Percentiles rank a stretch among this genome's conserved stretches.
Evolutionary conservation across 1,140 invertebrate genomes (phyloP).

Genomic region (Hypsibius dujardini): DNA sequence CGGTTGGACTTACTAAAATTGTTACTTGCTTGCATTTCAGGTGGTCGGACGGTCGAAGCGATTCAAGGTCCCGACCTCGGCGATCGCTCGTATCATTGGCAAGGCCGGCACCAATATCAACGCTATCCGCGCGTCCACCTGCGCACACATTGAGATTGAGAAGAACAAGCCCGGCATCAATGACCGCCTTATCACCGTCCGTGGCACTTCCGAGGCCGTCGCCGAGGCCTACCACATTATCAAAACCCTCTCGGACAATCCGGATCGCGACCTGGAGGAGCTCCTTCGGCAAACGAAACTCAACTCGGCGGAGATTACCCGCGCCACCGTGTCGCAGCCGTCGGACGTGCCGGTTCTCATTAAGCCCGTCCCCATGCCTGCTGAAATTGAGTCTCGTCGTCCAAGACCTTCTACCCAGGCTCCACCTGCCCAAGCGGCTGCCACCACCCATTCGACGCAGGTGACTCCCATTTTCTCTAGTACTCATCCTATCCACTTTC

Average conservation of each 20-base stretch:
- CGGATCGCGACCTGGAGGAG: constrained; percentile 14
- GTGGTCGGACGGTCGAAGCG: constrained; percentile 43
- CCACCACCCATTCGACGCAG: constrained; percentile 8
- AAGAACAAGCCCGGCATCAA: constrained; percentile 37
- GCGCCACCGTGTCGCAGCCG: background rate
- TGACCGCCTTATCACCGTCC: background rate
- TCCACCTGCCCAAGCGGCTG: background rate
- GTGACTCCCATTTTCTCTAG: background rate
- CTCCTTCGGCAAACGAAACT: background rate
- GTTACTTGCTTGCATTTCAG: background rate
- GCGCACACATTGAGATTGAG: constrained; percentile 91
- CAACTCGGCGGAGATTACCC: background rate
- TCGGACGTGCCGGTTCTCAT: background rate
- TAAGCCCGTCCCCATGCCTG: background rate
- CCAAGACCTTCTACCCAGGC: background rate
- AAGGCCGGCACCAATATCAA: constrained; percentile 90
- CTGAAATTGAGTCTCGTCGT: background rate
- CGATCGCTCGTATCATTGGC: constrained; percentile 85
- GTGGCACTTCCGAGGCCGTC: background rate
- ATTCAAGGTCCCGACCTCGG: constrained; percentile 76
- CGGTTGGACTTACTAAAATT: too few species aligned
- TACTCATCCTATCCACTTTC: background rate
- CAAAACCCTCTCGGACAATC: background rate
- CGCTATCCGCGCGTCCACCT: constrained; percentile 76
- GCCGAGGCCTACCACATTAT: constrained; percentile 12